Conservation (phyloP, 2,113 vertebrate genomes). For the Scolopax mira region DNA sequence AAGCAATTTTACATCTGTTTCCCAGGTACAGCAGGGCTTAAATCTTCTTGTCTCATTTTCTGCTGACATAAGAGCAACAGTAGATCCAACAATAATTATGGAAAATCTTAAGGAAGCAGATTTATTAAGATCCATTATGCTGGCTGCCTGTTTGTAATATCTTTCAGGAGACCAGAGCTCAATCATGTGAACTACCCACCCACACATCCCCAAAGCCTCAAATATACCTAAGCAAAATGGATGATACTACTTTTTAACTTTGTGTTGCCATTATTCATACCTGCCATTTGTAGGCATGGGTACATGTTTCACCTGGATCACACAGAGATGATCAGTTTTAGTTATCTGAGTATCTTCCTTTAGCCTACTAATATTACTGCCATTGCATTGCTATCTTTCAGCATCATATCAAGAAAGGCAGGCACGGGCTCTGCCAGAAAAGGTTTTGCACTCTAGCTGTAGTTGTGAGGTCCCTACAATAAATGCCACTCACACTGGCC, state of each 20-base stretch:
- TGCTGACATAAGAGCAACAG: slow-evolving; percentile 27
- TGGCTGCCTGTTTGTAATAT: neutral
- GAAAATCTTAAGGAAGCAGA: slow-evolving; percentile 48
- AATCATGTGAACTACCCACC: neutral
- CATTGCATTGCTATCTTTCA: neutral
- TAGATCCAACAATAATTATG: slow-evolving; percentile 51
- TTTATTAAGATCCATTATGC: slow-evolving; percentile 45
- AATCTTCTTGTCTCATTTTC: slow-evolving; percentile 49
- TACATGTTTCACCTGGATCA: neutral
- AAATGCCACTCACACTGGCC: neutral
- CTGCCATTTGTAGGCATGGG: neutral
- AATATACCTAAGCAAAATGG: neutral
- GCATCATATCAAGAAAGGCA: neutral
- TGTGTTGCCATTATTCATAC: neutral
- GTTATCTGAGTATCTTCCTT: neutral
- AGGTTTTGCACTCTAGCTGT: neutral
- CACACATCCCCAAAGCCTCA: neutral
- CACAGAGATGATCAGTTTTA: neutral
- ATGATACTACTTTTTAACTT: neutral
- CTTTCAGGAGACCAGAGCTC: neutral
- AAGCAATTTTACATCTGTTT: neutral
- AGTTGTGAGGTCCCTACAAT: neutral
- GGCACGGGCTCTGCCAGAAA: neutral
- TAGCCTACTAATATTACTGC: neutral
- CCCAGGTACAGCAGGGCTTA: slow-evolving; percentile 2